These are phyloP conservation scores for Tipula confusa DNA, from an alignment of 2,888 invertebrate genomes.

Conservation along the genomic window DNA sequence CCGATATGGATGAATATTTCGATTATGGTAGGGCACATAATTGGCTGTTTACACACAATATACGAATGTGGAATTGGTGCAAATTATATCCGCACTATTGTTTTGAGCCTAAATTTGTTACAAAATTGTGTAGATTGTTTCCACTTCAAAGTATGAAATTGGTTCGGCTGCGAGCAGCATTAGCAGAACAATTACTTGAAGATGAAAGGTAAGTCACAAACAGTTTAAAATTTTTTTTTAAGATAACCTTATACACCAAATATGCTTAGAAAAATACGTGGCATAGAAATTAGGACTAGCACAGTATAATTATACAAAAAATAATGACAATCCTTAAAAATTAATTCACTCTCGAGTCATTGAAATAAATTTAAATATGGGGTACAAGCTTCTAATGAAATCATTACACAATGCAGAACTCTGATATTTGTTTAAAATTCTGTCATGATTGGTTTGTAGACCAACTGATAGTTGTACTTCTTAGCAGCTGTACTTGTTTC, in stretches of 20 bases:
- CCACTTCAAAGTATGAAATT: slow-evolving; percentile 88
- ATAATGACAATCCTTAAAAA: background rate
- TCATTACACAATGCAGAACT: no score
- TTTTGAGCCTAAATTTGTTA: slow-evolving; percentile 67
- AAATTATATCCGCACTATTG: slow-evolving; percentile 61
- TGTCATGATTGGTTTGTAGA: no score
- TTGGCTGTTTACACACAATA: slow-evolving; percentile 81
- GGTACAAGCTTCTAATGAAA: no score
- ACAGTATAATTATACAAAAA: background rate
- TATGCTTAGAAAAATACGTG: no score
- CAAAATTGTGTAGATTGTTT: slow-evolving; percentile 74
- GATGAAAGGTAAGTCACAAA: slow-evolving; percentile 61
- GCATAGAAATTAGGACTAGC: no score
- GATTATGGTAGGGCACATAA: slow-evolving; percentile 70
- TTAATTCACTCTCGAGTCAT: background rate
- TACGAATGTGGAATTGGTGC: slow-evolving; percentile 78
- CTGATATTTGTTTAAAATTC: no score
- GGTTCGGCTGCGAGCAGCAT: slow-evolving; percentile 69
- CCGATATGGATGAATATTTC: slow-evolving; percentile 69
- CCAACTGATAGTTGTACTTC: no score
- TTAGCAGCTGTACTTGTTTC: no score
- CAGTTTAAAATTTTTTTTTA: no score
- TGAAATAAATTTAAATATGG: background rate
- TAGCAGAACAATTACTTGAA: slow-evolving; percentile 66
- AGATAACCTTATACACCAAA: no score